Base-by-base conservation (phyloP, 2,113 vertebrate species). In the Lophura nycthemera region DNA sequence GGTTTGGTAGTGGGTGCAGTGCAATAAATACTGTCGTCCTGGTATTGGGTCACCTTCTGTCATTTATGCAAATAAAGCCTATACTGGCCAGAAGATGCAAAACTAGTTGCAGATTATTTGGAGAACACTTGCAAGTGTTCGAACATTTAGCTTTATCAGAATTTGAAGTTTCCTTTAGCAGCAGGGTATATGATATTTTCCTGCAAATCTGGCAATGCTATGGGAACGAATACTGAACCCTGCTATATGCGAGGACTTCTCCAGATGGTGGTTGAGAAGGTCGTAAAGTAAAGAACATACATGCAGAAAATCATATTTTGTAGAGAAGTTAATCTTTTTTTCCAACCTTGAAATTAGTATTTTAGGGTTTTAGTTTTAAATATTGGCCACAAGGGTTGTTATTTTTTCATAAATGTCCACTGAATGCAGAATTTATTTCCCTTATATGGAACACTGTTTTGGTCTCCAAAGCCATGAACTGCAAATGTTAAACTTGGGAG, bases 41-140 rank as follows among this genome's bases (percentile, higher is more conserved):
- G 16, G 50, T 88, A 89, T 10, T 32, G 36, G 83, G 78, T 85
- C 59, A 89, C 87, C 81, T 89, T 91, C 84, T 91, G 64, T 83
- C 66, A 74, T 47, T 86, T 64, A 87, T 89, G 81, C 67, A 94
- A 88, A 94, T 89, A 17, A 34, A 79, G 73, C 63, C 45, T 15
- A 21, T 74, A 20, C 64, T 60, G 32, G 15, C 32, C 34, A 7
- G n/a, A 71, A 91, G 79, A 80, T 83, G 65, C 57, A 91, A 86
- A 85, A 76, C 34, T 56, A n/a, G 25, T 64, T 63, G 66, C 67
- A 80, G 75, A 82, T 77, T 25, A 52, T 92, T 74, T 77, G 72
- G 83, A 60, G 89, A 74, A 92, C 75, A 88, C 83, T 85, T 92
- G 64, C 57, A 83, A 73, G 38, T 60, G 15, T 77, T 83, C 60